Base-by-base conservation (phyloP, 2,113 vertebrate species). In the Catharus minimus region DNA sequence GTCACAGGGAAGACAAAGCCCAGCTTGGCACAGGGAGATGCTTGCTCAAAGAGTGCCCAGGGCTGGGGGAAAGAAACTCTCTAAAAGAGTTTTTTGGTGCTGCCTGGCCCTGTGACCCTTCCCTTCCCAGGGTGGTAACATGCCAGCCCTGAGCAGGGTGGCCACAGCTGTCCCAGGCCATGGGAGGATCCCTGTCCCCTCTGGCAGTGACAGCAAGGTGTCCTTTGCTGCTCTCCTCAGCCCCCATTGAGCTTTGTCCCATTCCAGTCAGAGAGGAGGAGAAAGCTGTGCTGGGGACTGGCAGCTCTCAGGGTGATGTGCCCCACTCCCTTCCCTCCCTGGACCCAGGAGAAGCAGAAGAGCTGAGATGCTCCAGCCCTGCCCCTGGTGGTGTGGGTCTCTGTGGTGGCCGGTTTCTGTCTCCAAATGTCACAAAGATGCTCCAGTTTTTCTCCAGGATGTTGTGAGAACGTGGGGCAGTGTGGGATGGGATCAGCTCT, bases 111-210 rank as follows among this genome's bases (percentile, higher is more conserved):
- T 28, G 26, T 7, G 28, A 4, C 13, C 52, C 38, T 39, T 13
- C 38, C 50, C 47, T 26, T 49, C 65, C 49, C 47, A 9, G 15
- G 28, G 33, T 33, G 33, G 7, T 7, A 33, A 7, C 33, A 33
- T 33, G 33, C 33, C 33, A 33, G 33, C 33, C 33, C 33, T 5
- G 1, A 52, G 49, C 3, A 0, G 0, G 0, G 0, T 36, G 65
- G 24, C 28, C 57, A 11, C 47, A 30, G 33, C 44, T 4, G 2
- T 1, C 24, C 47, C 79, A 44, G 53, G 86, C 36, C 38, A 4
- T n/a, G 66, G 56, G 18, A 47, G n/a, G 27, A 12, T 15, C 39
- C 56, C 32, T 0, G 2, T 32, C 5, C n/a, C 62, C 64, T 14
- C 15, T 4, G 23, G 60, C 46, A 26, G 39, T 18, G 22, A 26